phyloP scores from a whole-genome alignment of 1,140 invertebrate species.

The Drosophila burlai region DNA sequence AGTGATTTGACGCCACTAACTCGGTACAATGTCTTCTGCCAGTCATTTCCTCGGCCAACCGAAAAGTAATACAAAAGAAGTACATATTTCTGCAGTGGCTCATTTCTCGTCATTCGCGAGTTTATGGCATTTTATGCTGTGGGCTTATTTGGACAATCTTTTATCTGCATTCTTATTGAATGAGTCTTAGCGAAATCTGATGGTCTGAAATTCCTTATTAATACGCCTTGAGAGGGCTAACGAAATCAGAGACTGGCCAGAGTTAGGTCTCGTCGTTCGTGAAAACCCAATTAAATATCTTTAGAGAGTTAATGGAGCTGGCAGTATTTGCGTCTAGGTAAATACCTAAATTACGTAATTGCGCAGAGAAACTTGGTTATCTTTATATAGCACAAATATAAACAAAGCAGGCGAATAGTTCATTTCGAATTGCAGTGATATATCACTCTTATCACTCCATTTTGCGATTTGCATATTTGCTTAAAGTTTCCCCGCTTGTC shows the following conservation, averaged over 20 bases:
- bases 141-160: slow-evolving; percentile 6
- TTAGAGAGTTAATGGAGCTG: neutral
- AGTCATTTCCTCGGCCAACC: slow-evolving; percentile 41
- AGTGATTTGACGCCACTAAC: slow-evolving; percentile 77
- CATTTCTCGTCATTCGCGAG: slow-evolving; percentile 29
- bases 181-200: slow-evolving; percentile 12
- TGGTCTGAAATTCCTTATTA: slow-evolving; percentile 32
- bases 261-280: too few species aligned
- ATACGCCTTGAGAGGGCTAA: neutral
- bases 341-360: neutral
- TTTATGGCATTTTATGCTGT: slow-evolving; percentile 48
- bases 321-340: neutral
- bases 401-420: slow-evolving; percentile 21
- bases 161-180: slow-evolving; percentile 64
- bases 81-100: slow-evolving; percentile 44
- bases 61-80: slow-evolving; percentile 30
- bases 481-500: slow-evolving; percentile 10
- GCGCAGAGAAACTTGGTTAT: slow-evolving; percentile 2
- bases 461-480: slow-evolving; percentile 55
- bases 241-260: neutral
- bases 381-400: slow-evolving; percentile 24
- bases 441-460: slow-evolving; percentile 23
- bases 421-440: slow-evolving; percentile 30
- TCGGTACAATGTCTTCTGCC: slow-evolving; percentile 49
- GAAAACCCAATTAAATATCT: neutral